Base-by-base conservation (phyloP, 2,888 invertebrate species). In the Dolomedes plantarius region DNA sequence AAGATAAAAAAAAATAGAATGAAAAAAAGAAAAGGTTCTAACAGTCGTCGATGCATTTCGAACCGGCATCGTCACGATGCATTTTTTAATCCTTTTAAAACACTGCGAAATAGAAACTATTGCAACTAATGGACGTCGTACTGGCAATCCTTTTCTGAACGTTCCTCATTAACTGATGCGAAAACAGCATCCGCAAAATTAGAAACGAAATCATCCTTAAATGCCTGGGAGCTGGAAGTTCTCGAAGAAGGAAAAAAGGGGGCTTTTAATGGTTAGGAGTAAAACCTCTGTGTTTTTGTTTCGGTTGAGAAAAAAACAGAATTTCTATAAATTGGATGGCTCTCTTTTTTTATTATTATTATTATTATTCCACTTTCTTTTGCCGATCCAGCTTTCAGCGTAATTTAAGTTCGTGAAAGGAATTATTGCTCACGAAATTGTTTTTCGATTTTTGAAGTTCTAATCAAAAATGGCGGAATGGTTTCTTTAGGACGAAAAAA, bases 151-250 rank as follows among this genome's bases (percentile, higher is more conserved):
- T 46, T n/a, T 13, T 41, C 41, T 16, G 6, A 46, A 23, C 56
- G 56, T 56, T 56, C 23, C 56, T 56, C 56, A 56, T 56, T 56
- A 56, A 23, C 23, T 56, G 56, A 56, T 56, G 56, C 16, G 19
- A 56, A 56, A 56, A 56, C 56, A 56, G 56, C 56, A 56, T 56
- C 56, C 56, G 56, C 56, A 56, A 56, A 56, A 56, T 56, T 56
- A 56, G 56, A 56, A 56, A 56, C 56, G 56, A 56, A 56, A 56
- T 56, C 56, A 23, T 2, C 56, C 56, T 23, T 56, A 56, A 56
- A 56, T 56, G 56, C 56, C 56, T 11, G 3, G 56, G 23, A 56
- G 56, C 56, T 23, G 56, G 23, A 23, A 56, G 23, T 5, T 56
- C 23, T 56, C 7, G 3, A 23, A 23, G 23, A 23, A 23, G 56